Conservation (phyloP, 2,797 vertebrate species). For the Pipistrellus kuhlii region DNA sequence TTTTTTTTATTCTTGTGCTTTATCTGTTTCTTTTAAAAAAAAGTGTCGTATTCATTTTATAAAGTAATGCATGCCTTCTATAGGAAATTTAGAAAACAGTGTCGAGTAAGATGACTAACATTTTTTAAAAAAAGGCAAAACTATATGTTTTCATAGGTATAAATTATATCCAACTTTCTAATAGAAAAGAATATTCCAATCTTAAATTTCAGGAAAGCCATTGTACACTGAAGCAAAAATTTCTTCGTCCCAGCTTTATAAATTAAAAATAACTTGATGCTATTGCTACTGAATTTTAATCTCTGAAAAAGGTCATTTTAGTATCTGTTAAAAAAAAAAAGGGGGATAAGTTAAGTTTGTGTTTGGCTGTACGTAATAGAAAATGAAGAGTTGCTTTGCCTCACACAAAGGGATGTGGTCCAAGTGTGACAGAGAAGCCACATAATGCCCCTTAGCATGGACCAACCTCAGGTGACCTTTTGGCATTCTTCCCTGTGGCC, state of each 20-base stretch:
- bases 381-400: not conserved
- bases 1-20: not conserved
- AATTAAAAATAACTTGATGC: not conserved
- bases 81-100: conserved; percentile 8
- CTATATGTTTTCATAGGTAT: not conserved
- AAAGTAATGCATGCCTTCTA: not conserved
- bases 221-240: not conserved
- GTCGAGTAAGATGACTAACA: not conserved
- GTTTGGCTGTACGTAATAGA: not conserved
- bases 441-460: not conserved
- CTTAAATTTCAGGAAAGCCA: conserved; percentile 4
- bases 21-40: not conserved
- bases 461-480: not conserved
- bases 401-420: not conserved
- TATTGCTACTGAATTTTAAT: not conserved
- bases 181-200: not conserved
- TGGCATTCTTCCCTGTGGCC: not conserved
- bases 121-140: conserved; percentile 14
- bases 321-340: not conserved
- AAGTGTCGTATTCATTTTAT: conserved; percentile 32
- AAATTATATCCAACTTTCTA: not conserved
- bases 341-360: not conserved
- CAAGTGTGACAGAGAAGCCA: not conserved
- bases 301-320: not conserved
- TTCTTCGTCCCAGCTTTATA: not conserved